Conservation (phyloP, 2,797 vertebrate species). For the Gallinago solitaria region DNA sequence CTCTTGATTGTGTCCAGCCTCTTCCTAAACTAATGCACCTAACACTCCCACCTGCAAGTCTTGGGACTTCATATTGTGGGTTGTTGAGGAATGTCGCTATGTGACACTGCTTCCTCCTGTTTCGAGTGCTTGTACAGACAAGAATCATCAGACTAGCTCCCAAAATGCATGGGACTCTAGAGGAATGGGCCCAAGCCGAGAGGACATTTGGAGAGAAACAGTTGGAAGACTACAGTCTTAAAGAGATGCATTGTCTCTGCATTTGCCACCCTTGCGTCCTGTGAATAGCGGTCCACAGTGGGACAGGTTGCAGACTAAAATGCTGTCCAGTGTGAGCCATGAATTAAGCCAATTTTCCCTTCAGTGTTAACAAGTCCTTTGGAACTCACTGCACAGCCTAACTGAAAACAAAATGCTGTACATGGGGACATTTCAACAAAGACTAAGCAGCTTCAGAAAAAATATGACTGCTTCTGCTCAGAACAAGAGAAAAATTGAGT, state of each 20-base stretch:
- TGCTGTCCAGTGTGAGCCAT: neutral
- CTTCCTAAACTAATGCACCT: neutral
- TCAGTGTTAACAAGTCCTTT: neutral
- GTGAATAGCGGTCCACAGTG: neutral
- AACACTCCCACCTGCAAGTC: neutral
- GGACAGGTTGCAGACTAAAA: neutral
- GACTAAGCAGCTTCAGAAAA: neutral
- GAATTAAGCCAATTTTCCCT: neutral
- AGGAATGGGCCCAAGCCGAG: neutral
- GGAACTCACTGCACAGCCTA: neutral
- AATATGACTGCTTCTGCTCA: neutral
- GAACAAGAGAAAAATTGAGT: neutral
- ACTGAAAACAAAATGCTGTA: neutral
- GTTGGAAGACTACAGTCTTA: neutral
- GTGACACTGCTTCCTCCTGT: neutral
- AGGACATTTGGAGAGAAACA: neutral
- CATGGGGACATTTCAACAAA: neutral
- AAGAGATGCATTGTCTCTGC: neutral
- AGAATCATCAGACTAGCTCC: neutral
- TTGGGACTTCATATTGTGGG: neutral
- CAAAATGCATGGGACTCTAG: neutral
- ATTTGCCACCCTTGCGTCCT: neutral
- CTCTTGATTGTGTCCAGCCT: neutral
- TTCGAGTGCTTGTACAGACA: neutral
- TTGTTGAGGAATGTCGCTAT: neutral